Evolutionary conservation across 2,113 vertebrate genomes (phyloP).

Genomic region (Chionodraco myersi): DNA sequence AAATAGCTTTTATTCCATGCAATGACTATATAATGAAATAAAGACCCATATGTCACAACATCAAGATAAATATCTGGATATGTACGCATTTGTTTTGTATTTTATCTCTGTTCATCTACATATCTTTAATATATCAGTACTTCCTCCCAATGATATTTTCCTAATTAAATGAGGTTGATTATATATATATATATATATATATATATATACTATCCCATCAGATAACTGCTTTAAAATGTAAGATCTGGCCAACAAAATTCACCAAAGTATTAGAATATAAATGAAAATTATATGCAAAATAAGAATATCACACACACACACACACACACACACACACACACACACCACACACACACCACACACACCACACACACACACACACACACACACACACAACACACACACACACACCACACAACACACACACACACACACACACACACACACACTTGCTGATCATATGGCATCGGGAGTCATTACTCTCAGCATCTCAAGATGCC

Average conservation of each 20-base stretch:
- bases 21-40: not conserved
- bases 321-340: not conserved
- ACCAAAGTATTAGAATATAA: no score
- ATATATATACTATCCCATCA: not conserved
- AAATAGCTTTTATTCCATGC: no score
- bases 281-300: no score
- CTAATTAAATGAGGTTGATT: not conserved
- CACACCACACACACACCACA: no score
- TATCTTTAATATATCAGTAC: not conserved
- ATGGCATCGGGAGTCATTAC: constrained; percentile 75
- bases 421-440: constrained; percentile 50
- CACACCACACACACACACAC: no score
- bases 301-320: not conserved
- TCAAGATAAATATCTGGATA: not conserved
- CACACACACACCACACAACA: constrained; percentile 33
- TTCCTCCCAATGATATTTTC: not conserved
- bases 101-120: not conserved
- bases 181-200: not conserved
- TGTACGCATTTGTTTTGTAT: not conserved
- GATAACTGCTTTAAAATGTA: not conserved
- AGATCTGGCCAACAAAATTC: not conserved
- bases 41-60: not conserved
- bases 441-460: constrained; percentile 57
- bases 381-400: not conserved
- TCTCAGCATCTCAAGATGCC: constrained; percentile 70